Evolutionary conservation across 2,113 vertebrate genomes (phyloP).

Genomic region (Phyllopteryx taeniolatus): DNA sequence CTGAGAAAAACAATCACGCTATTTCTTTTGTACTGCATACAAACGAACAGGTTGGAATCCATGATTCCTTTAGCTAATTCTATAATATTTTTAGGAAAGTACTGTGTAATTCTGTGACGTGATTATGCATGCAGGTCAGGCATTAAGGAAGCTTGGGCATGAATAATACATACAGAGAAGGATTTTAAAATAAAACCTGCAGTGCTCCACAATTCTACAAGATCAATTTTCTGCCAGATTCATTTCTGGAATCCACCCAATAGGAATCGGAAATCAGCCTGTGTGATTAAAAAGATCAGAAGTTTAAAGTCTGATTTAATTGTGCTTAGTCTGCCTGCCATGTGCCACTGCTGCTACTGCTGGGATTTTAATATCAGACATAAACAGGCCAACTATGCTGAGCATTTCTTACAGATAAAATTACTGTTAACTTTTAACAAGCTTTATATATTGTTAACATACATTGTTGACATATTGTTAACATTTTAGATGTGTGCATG

Average conservation of each 20-base stretch:
- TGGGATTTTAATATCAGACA: not conserved
- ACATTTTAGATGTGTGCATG: not conserved
- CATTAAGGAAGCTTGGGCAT: conserved; percentile 3
- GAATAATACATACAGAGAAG: not conserved
- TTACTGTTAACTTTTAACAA: not conserved
- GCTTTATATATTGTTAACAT: too few relatives aligned
- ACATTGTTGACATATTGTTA: too few relatives aligned
- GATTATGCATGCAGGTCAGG: conserved; percentile 16
- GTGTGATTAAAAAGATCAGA: conserved; percentile 7
- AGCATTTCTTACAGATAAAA: not conserved
- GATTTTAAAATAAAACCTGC: not conserved
- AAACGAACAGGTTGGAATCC: not conserved
- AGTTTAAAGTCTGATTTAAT: conserved; percentile 1
- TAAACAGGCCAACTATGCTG: not conserved
- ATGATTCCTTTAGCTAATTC: not conserved
- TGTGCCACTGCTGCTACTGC: conserved; percentile 4
- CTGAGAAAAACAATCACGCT: not conserved
- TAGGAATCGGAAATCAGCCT: not conserved
- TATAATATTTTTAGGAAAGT: not conserved
- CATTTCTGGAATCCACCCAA: not conserved
- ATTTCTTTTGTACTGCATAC: conserved; percentile 1
- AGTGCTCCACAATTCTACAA: not conserved
- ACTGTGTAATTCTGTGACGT: not conserved
- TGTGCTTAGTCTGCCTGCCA: conserved; percentile 2
- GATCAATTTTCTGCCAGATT: not conserved